Evolutionary conservation across 2,888 invertebrate species (phyloP).

Genomic region (Cantharis flavilabris): DNA sequence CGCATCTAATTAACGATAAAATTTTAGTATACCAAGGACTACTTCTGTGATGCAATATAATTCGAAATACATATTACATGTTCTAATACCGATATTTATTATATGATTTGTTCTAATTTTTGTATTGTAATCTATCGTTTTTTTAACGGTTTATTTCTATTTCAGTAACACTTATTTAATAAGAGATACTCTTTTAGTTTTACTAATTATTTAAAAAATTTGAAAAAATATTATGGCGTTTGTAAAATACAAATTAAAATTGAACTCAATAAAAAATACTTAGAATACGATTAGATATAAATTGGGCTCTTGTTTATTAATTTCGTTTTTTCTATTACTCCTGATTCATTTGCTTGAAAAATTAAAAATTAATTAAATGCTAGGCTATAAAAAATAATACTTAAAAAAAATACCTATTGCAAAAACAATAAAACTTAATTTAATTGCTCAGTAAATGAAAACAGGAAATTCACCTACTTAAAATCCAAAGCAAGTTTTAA

Average conservation of each 20-base stretch:
- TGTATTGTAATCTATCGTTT: neutral
- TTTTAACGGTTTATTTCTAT: neutral
- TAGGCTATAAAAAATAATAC: neutral
- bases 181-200: slow-evolving; percentile 6
- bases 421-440: neutral
- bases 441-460: slow-evolving; percentile 3
- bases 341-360: slow-evolving; percentile 31
- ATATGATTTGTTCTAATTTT: neutral
- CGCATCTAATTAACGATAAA: neutral
- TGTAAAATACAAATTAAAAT: slow-evolving; percentile 27
- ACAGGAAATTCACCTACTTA: neutral
- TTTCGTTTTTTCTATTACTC: slow-evolving; percentile 30
- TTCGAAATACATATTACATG: neutral
- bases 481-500: neutral
- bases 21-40: neutral
- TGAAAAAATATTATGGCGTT: slow-evolving; percentile 21
- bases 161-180: neutral
- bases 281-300: slow-evolving; percentile 21
- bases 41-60: neutral
- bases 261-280: slow-evolving; percentile 26
- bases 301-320: slow-evolving; percentile 15
- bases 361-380: neutral
- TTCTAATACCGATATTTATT: neutral
- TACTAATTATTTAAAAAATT: slow-evolving; percentile 5
- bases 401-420: neutral